Evolutionary conservation across 2,113 vertebrate genomes (phyloP).

Genomic region (Struthidea cinerea): DNA sequence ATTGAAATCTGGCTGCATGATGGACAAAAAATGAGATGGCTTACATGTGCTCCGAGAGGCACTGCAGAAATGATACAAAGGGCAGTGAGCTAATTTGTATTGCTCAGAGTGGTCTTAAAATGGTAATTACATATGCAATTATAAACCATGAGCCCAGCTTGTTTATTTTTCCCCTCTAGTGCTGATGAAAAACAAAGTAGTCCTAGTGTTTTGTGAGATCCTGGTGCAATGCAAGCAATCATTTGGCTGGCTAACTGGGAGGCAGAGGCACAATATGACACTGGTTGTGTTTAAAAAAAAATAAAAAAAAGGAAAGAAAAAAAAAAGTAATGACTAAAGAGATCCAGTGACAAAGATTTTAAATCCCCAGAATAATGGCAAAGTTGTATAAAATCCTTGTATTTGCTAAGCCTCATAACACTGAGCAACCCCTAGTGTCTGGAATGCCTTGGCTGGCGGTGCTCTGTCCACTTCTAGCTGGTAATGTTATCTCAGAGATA

Average conservation of each 20-base stretch:
- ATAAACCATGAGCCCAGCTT: background rate
- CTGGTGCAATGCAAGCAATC: background rate
- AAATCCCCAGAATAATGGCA: background rate
- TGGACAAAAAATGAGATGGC: background rate
- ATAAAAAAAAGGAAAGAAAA: background rate
- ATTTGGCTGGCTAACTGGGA: background rate
- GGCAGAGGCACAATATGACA: background rate
- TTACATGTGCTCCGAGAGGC: background rate
- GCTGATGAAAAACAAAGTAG: conserved; percentile 40
- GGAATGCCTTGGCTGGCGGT: background rate
- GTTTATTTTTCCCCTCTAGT: background rate
- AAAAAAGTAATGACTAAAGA: background rate
- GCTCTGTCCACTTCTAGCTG: background rate
- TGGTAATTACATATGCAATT: conserved; percentile 35
- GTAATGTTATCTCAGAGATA: background rate
- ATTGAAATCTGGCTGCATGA: background rate
- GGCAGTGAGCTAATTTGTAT: conserved; percentile 19
- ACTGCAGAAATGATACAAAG: conserved; percentile 4
- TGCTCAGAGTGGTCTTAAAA: conserved; percentile 31
- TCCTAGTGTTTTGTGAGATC: conserved; percentile 6
- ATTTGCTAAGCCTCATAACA: background rate
- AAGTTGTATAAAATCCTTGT: background rate
- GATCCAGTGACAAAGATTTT: background rate
- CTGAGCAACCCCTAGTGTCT: background rate
- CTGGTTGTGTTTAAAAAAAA: background rate